Evolutionary conservation across 1,140 invertebrate species (phyloP), one percentile per base, ranked within the genome.

Genomic region (Zaprionus tsacasi): DNA sequence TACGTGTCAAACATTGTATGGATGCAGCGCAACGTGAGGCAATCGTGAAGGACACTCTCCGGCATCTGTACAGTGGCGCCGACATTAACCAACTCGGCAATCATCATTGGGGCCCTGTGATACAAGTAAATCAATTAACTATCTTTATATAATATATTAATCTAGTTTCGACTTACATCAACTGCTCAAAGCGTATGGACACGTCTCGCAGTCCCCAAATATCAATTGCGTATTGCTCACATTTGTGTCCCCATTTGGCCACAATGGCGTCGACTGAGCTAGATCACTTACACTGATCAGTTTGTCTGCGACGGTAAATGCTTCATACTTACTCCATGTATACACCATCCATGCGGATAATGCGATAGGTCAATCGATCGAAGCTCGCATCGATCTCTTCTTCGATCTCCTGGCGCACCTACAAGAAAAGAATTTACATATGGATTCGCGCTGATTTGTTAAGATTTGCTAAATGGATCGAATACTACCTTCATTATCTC

Each of bases 131-230:
- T 10, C 2, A 33, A 50, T 21, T 5, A 10, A 11, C 11, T 8
- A 0, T 30, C 11, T 8, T 0, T 30, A 30, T 5, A 30, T 6
- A 30, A 30, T 30, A 30, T 11, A 25, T 11, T 35, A 35, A 33
- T 17, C 17, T 1, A 12, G 2, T 15, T 15, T 15, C n/a, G 1
- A 83, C 90, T 78, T 74, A 92, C 91, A 73, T 71, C 48, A 92
- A 11, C 11, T 77, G 50, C 1, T 73, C 27, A 58, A 92, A 89
- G 11, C 77, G 76, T 33, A 92, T 60, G 13, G 87, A 73, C 2
- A 92, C 83, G 59, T 91, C 71, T 1, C 79, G 77, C 7, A 92
- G 38, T 2, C 73, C 77, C 91, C 91, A 92, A 17, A 92, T 59
- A 55, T 92, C 83, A 3, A 92, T 68, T 36, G 36, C 17, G 67